Evolutionary conservation across 2,113 vertebrate genomes (phyloP).

Genomic region (Tonatia bakeri): DNA sequence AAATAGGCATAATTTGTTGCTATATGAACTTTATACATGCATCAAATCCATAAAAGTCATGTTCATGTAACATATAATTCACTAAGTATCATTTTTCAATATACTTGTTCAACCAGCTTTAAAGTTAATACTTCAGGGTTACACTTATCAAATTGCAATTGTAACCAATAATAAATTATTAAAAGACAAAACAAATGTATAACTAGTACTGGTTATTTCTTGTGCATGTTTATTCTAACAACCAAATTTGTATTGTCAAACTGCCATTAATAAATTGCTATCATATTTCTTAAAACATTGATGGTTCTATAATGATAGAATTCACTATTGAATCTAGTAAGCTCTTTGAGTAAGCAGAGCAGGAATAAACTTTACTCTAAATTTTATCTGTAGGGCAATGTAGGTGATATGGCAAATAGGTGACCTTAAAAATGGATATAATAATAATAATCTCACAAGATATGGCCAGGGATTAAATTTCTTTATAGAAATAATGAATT

Average conservation of each 20-base stretch:
- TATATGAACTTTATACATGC: conserved; percentile 33
- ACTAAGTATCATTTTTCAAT: conserved; percentile 67
- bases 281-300: background rate
- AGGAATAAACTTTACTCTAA: background rate
- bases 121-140: conserved; percentile 62
- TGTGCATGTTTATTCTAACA: background rate
- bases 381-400: background rate
- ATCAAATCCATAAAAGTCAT: conserved; percentile 56
- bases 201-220: background rate
- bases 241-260: background rate
- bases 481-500: background rate
- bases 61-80: conserved; percentile 15
- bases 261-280: background rate
- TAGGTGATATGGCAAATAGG: background rate
- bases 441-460: background rate
- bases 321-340: background rate
- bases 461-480: background rate
- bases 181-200: background rate
- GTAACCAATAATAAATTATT: background rate
- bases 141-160: conserved; percentile 53
- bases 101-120: conserved; percentile 47
- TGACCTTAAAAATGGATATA: background rate
- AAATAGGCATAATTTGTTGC: conserved; percentile 69
- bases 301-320: background rate
- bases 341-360: background rate